Conservation (phyloP, 2,888 invertebrate species). For the Autographa pulchrina region DNA sequence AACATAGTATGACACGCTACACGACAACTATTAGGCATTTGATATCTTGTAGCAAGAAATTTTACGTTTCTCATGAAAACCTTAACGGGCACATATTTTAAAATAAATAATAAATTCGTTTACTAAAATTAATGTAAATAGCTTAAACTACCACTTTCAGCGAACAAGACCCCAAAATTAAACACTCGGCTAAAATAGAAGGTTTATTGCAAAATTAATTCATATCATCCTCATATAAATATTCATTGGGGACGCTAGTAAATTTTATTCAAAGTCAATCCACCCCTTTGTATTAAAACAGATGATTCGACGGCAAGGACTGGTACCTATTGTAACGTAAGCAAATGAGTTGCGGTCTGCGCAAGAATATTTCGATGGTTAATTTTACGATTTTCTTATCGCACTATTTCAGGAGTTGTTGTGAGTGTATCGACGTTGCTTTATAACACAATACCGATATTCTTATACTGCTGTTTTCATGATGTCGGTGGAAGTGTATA, state of each 20-base stretch:
- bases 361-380: conserved; percentile 22
- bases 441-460: background rate
- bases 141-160: conserved; percentile 32
- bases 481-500: background rate
- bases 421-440: conserved; percentile 18
- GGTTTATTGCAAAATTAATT: conserved; percentile 53
- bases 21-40: too few species aligned
- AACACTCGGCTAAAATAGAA: conserved; percentile 39
- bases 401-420: conserved; percentile 44
- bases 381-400: conserved; percentile 55
- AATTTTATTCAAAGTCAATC: conserved; percentile 57
- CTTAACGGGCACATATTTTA: too few species aligned
- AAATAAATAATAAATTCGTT: too few species aligned
- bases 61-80: too few species aligned
- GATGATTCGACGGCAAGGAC: conserved; percentile 50
- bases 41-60: too few species aligned
- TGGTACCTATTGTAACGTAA: conserved; percentile 51
- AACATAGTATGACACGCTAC: too few species aligned
- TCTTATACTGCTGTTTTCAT: background rate
- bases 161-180: conserved; percentile 16
- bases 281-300: conserved; percentile 48
- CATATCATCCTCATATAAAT: conserved; percentile 54
- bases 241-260: conserved; percentile 50
- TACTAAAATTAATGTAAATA: too few species aligned
- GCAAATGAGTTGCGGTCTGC: conserved; percentile 44